Base-by-base conservation (phyloP, 2,888 invertebrate genomes). In the Zhengitettix transpicula region DNA sequence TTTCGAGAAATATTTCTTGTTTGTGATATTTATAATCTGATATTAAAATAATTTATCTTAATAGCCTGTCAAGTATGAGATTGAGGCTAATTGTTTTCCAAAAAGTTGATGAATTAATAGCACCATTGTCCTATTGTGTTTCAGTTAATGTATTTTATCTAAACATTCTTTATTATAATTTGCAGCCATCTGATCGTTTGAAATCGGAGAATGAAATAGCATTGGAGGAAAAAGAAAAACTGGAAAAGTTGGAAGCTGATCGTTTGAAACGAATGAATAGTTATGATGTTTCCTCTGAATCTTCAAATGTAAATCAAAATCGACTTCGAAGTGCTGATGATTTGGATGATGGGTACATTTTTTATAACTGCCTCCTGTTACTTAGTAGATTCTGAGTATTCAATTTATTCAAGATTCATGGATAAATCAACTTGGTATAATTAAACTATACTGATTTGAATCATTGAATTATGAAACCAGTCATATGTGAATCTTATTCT, bases 311-410 rank as follows among this genome's bases (percentile, higher is more conserved):
- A 3, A 42, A 12, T 42, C 11, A 17, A 61, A 55, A 59, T 9
- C 81, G 81, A 66, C 89, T 92, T 70, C 77, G 81, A 73, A 85
- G 79, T 62, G 93, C 91, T 0, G 94, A 94, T 75, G 92, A 90
- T 71, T 78, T 94, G 60, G 91, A 92, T 66, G 91, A 91, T 72
- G 86, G 86, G 70, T 76, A 28, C 28, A 28, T 5, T 28, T 28
- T 7, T 28, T 28, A 5, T 28, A 28, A 5, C 28, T 28, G 28
- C 7, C 28, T 28, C 28, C 28, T 28, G 28, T 2, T 28, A 28
- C 7, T 7, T 5, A 5, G 7, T 28, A 28, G 7, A 28, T 28
- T 28, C 7, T 28, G 2, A 28, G n/a, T n/a, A 28, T 28, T 28
- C 28, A 5, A 28, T 28, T 28, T 28, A 28, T 28, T 2, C 28